Base-by-base conservation (phyloP, 1,140 invertebrate genomes). In the Tetragnatha versicolor region DNA sequence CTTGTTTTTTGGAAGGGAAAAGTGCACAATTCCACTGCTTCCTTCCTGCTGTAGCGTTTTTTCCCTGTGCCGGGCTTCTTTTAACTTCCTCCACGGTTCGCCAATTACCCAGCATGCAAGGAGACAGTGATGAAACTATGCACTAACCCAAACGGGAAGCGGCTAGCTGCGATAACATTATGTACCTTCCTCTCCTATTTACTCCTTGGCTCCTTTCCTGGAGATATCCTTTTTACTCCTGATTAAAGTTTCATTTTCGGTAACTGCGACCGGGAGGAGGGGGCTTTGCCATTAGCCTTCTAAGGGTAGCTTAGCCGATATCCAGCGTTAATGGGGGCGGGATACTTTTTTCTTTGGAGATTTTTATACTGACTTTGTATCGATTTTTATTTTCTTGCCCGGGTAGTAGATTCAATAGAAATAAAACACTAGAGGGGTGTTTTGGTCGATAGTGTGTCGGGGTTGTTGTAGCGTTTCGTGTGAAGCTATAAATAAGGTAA, bases 211-310 rank as follows among this genome's bases (percentile, higher is more conserved):
- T 31, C 60, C 49, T 53, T 55, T 70, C 49, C 68, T 70, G 20
- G 27, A 31, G 55, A 73, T 60, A 60, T 73, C 53, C 55, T 60
- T 73, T 58, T 60, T 73, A 45, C 69, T 60, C 69, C 51, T 73
- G 69, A 73, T 73, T 73, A 73, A 73, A 73, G 69, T 73, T 73
- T 73, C 69, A 73, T 73, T 73, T 73, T 73, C 69, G 60, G 69
- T 73, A 73, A 60, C 69, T 60, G 69, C 33, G 37, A 60, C 69
- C 45, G 69, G 31, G 37, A 73, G 69, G 42, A 29, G 27, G 69
- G 53, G 25, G 39, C 69, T 55, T 68, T 70, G 55, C 68, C 68
- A 70, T 70, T 70, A 70, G 68, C 68, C 25, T 22, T 70, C 47
- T 37, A 60, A 55, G 33, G 69, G 60, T 73, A 73, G 69, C 69